A percentile compares a stretch with the other conserved stretches of the same genome.
phyloP scores from a whole-genome alignment of 1,140 invertebrate species.

The Megathymus violae region DNA sequence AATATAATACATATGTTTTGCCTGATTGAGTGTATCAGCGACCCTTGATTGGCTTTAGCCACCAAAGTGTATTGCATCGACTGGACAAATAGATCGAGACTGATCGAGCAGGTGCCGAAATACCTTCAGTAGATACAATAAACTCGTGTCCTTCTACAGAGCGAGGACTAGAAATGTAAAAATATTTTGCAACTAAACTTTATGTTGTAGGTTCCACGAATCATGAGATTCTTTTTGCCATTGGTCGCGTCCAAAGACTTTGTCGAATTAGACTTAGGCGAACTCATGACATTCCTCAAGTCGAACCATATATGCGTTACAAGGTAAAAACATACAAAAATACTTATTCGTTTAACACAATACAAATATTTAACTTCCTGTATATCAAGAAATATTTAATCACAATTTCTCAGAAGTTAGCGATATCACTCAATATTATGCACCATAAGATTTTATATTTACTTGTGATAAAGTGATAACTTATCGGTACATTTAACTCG shows the following conservation, averaged over 20 bases:
- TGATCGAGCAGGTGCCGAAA: no score
- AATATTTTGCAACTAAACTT: neutral
- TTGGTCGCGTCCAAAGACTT: slow-evolving; percentile 89
- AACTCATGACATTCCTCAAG: slow-evolving; percentile 85
- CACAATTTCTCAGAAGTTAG: no score
- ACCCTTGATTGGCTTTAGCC: no score
- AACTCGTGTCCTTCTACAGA: neutral
- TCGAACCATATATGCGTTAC: slow-evolving; percentile 89
- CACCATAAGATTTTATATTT: no score
- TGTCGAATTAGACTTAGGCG: slow-evolving; percentile 85
- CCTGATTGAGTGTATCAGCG: no score
- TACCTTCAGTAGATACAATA: neutral
- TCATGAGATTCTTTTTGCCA: slow-evolving; percentile 89
- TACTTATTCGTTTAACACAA: neutral
- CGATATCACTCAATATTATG: no score
- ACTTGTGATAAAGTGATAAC: no score
- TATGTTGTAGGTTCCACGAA: slow-evolving; percentile 81
- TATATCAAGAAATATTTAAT: slow-evolving; percentile 15
- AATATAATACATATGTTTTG: no score
- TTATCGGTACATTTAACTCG: no score
- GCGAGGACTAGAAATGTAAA: neutral
- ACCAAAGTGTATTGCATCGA: no score
- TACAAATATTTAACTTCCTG: neutral
- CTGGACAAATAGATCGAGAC: no score
- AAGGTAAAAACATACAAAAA: slow-evolving; percentile 81